Conservation (phyloP, 2,113 vertebrate genomes). For the Ceyx margarethae region DNA sequence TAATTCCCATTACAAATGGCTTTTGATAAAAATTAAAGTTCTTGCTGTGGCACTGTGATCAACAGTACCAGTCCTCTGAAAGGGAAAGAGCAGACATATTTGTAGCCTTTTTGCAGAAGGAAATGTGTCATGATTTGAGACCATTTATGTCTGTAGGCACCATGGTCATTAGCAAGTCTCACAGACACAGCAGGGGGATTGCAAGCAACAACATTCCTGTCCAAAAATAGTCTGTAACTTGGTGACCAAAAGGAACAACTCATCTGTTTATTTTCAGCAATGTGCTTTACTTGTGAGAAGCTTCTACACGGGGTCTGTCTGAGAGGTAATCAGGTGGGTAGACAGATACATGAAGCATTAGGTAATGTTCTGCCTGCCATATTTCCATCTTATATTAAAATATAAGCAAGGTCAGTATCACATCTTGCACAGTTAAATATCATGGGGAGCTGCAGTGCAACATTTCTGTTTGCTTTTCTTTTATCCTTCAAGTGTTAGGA, state of each 20-base stretch:
- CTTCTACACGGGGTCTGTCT: background rate
- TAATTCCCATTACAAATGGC: constrained; percentile 49
- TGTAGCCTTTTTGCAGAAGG: constrained; percentile 34
- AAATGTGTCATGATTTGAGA: background rate
- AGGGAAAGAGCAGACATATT: constrained; percentile 11
- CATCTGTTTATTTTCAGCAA: background rate
- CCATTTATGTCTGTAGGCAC: background rate
- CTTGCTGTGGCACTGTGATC: background rate
- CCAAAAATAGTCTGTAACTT: constrained; percentile 9
- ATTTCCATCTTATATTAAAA: background rate
- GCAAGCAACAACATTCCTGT: background rate
- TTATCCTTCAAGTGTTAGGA: background rate
- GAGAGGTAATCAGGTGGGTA: background rate
- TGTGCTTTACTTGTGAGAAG: background rate
- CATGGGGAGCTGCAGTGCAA: background rate
- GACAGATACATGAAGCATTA: background rate
- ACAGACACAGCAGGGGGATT: background rate
- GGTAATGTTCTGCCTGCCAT: background rate
- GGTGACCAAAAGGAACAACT: background rate
- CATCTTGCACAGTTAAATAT: background rate
- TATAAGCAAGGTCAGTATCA: background rate
- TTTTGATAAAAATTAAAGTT: constrained; percentile 69
- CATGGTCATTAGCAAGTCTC: background rate
- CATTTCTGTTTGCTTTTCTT: background rate
- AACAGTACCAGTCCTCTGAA: constrained; percentile 63